Evolutionary conservation across 2,113 vertebrate species (phyloP).

Genomic region (Nothobranchius furzeri): DNA sequence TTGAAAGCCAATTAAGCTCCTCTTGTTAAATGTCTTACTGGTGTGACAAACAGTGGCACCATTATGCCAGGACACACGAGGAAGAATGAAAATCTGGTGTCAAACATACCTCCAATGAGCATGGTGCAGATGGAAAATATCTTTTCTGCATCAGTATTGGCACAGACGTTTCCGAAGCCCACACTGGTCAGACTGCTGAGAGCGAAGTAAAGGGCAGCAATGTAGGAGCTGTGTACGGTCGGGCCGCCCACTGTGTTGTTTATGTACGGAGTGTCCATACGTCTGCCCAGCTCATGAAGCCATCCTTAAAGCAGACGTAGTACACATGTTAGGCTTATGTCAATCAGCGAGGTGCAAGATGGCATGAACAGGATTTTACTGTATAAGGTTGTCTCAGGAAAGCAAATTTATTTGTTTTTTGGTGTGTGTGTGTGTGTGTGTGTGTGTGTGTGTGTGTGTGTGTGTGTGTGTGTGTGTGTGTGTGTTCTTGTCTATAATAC

Average conservation of each 20-base stretch:
- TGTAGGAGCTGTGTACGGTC: slow-evolving; percentile 88
- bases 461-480: slow-evolving; percentile 1
- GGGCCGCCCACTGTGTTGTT: slow-evolving; percentile 91
- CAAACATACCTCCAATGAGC: slow-evolving; percentile 90
- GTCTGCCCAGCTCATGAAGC: slow-evolving; percentile 93
- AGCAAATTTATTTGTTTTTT: slow-evolving; percentile 16
- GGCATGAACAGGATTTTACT: neutral
- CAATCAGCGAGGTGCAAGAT: neutral
- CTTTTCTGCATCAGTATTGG: slow-evolving; percentile 95
- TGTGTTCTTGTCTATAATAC: too few relatives aligned
- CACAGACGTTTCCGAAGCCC: slow-evolving; percentile 95
- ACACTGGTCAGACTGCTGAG: slow-evolving; percentile 98
- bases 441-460: neutral
- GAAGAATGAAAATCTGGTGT: slow-evolving; percentile 27
- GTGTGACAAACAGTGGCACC: slow-evolving; percentile 19
- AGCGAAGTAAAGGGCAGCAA: slow-evolving; percentile 96
- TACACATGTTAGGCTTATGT: neutral
- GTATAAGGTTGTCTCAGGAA: neutral
- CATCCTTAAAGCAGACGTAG: slow-evolving; percentile 80
- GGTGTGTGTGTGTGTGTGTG: slow-evolving; percentile 3
- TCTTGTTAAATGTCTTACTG: slow-evolving; percentile 30
- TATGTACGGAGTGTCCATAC: slow-evolving; percentile 90
- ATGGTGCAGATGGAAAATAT: slow-evolving; percentile 98
- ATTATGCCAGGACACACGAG: slow-evolving; percentile 31
- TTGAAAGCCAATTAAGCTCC: slow-evolving; percentile 41